These are phyloP conservation scores for Anser brachyrhynchus DNA, from an alignment of 2,113 vertebrate species.

Conservation along the genomic window DNA sequence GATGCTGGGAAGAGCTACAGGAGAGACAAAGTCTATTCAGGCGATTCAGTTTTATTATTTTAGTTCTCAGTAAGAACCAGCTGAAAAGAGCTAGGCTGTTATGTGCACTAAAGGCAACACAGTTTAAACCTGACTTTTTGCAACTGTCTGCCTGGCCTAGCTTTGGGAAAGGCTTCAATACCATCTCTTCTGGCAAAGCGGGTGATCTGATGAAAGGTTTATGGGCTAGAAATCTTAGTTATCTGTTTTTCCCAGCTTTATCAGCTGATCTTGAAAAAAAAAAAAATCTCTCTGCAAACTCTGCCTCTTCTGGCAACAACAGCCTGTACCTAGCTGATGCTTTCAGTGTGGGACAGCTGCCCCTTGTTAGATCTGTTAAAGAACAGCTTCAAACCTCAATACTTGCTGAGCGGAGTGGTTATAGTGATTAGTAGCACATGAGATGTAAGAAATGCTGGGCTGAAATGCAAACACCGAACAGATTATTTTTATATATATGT, in stretches of 20 bases:
- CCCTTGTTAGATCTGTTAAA: not conserved
- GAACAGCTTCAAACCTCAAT: not conserved
- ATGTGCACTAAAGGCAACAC: not conserved
- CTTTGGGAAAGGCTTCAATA: not conserved
- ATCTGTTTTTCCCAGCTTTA: not conserved
- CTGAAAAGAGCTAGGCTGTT: not conserved
- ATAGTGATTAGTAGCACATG: not conserved
- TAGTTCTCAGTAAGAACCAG: not conserved
- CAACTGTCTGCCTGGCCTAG: not conserved
- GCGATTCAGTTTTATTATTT: not conserved
- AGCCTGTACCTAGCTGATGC: not conserved
- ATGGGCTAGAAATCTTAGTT: not conserved
- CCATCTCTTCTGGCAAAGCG: not conserved
- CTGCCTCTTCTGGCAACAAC: not conserved
- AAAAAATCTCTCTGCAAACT: not conserved
- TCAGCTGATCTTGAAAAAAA: not conserved
- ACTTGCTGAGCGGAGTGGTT: fast-evolving
- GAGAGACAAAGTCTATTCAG: not conserved
- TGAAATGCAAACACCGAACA: not conserved
- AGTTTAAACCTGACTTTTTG: not conserved
- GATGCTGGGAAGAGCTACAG: not conserved
- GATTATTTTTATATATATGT: not conserved
- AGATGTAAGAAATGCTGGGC: not conserved
- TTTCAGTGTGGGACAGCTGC: not conserved
- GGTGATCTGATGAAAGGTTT: not conserved